Base-by-base conservation (phyloP, 2,113 vertebrate genomes). In the Enhydra lutris region DNA sequence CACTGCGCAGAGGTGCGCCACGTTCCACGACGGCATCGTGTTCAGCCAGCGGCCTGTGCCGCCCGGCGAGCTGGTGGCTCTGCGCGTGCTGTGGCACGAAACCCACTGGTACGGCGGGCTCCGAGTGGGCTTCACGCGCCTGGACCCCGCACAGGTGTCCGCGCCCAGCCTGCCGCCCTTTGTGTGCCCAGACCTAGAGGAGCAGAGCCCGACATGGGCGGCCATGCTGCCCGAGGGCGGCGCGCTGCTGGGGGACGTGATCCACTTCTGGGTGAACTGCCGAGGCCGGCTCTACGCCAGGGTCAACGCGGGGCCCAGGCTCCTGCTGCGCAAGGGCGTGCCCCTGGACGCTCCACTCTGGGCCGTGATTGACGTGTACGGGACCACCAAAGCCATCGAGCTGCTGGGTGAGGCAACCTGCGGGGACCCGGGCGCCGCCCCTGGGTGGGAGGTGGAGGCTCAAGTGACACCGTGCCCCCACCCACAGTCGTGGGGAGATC, bases 311-410 rank as follows among this genome's bases (percentile, higher is more conserved):
- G 34, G 15, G 2, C 36, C 42, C 11, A 12, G 11, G 0, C 80
- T 89, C 24, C 57, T 98, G 15, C 78, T 98, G 34, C 97, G 98
- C n/a, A 26, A 18, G 3, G 98, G 97, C 0, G 69, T 99, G 71
- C 94, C 97, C 42, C 10, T 98, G 80, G 95, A 74, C 0, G 47
- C 42, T 31, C 99, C 98, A 0, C 98, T 99, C 73, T 99, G 99
- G 99, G 99, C 98, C 1, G 98, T 99, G 96, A 97, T 99, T 39
- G 99, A 99, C 42, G 69, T 99, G 63, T 99, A 99, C 0, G 99
- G 99, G 21, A 99, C 99, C 95, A 99, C 99, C 1, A 96, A 97
- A 55, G 97, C 98, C 17, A 91, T 99, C 73, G 86, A 98, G 39
- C 97, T 99, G 7, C 95, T 99, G 2, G 98, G 99, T 99, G 93